These are phyloP conservation scores for Gymnodraco acuticeps DNA, from an alignment of 2,797 vertebrate genomes.

Conservation along the genomic window DNA sequence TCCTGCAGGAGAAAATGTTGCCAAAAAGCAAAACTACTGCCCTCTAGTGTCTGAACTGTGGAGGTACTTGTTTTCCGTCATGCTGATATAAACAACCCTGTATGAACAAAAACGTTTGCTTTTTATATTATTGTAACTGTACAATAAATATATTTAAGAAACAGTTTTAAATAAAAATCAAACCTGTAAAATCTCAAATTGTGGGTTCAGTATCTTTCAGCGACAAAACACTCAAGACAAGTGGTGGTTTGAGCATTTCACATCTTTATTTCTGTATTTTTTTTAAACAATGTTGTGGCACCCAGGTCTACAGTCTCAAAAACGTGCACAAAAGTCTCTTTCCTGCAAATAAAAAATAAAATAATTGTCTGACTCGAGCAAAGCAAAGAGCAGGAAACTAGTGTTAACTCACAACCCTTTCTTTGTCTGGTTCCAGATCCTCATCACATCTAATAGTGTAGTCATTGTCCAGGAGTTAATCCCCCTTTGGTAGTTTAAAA, in stretches of 20 bases:
- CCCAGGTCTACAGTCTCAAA: conserved; percentile 85
- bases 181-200: conserved; percentile 53
- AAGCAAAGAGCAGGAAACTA: conserved; percentile 86
- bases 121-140: conserved; percentile 84
- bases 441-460: conserved; percentile 74
- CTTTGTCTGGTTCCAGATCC: conserved; percentile 78
- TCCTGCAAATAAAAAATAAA: conserved; percentile 85
- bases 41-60: conserved; percentile 74
- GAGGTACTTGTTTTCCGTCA: conserved; percentile 66
- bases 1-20: conserved; percentile 67
- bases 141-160: conserved; percentile 85
- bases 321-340: conserved; percentile 84
- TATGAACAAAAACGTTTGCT: conserved; percentile 62
- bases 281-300: conserved; percentile 85
- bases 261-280: conserved; percentile 84
- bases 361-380: conserved; percentile 78
- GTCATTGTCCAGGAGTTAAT: conserved; percentile 75
- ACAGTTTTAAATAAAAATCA: conserved; percentile 77
- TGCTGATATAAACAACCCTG: conserved; percentile 57
- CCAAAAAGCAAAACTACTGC: conserved; percentile 83
- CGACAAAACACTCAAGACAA: conserved; percentile 38
- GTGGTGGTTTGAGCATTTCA: conserved; percentile 82
- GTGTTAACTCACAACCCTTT: conserved; percentile 79
- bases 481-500: conserved; percentile 82
- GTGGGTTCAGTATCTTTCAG: background rate